phyloP scores from a whole-genome alignment of 1,140 invertebrate species.

The Melitaea cinxia region DNA sequence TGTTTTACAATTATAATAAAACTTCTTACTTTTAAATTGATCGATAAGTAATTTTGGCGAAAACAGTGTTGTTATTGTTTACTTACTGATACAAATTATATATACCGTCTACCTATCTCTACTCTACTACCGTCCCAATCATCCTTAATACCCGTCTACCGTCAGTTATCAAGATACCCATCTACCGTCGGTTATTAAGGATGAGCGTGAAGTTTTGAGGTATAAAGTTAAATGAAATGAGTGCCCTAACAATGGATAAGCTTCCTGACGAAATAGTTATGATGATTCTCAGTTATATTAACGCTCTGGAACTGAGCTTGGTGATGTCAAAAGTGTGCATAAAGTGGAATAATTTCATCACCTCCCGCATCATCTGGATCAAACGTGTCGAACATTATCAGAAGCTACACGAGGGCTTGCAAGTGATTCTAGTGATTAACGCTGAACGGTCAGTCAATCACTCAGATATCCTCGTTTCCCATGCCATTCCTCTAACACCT shows the following conservation, averaged over 20 bases:
- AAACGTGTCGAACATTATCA: background rate
- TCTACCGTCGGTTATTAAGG: background rate
- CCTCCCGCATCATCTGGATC: slow-evolving; percentile 8
- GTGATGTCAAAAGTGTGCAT: slow-evolving; percentile 34
- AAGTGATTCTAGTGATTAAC: background rate
- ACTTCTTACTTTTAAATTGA: too few relatives aligned
- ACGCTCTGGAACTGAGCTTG: slow-evolving; percentile 22
- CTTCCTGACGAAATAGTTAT: slow-evolving; percentile 50
- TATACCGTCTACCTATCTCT: too few relatives aligned
- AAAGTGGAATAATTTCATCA: slow-evolving; percentile 11
- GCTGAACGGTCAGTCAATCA: background rate
- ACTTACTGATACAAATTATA: too few relatives aligned
- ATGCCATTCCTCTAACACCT: background rate
- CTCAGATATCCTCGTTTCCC: background rate
- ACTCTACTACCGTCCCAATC: too few relatives aligned
- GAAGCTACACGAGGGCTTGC: background rate
- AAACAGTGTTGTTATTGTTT: too few relatives aligned
- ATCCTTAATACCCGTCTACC: too few relatives aligned
- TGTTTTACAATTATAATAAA: too few relatives aligned
- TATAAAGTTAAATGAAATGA: slow-evolving; percentile 4
- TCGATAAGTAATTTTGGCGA: too few relatives aligned
- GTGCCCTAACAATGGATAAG: slow-evolving; percentile 31
- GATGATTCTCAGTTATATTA: slow-evolving; percentile 44
- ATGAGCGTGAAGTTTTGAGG: background rate
- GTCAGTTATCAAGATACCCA: too few relatives aligned